Evolutionary conservation across 2,113 vertebrate species (phyloP).

Genomic region (Climacteris rufus): DNA sequence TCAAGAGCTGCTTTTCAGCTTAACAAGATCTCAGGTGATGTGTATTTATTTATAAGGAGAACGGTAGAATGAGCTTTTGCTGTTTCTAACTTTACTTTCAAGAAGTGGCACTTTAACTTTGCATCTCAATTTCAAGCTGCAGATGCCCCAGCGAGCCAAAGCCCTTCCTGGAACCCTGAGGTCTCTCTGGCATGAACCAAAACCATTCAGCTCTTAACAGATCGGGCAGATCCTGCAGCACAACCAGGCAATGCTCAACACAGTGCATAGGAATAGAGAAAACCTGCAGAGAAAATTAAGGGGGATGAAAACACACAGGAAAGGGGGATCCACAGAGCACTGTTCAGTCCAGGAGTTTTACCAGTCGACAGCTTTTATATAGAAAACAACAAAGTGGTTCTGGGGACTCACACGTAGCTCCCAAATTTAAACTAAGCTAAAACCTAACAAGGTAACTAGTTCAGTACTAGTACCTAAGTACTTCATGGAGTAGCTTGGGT

Average conservation of each 20-base stretch:
- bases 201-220: accelerated
- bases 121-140: neutral
- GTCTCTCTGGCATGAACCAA: neutral
- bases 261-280: neutral
- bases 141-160: neutral
- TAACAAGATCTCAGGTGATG: neutral
- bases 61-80: neutral
- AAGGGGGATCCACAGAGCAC: neutral
- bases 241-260: neutral
- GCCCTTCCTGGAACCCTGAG: neutral
- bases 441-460: accelerated
- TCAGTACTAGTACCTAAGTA: neutral
- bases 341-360: neutral
- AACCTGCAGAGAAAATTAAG: neutral
- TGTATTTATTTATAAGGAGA: neutral
- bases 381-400: neutral
- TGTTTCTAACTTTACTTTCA: neutral
- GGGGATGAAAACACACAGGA: neutral
- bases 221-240: neutral
- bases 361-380: neutral
- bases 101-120: neutral
- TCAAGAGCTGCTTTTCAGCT: neutral
- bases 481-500: neutral
- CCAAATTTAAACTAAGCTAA: neutral
- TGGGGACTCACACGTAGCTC: neutral